phyloP scores from a whole-genome alignment of 2,888 invertebrate species.

The Toxonevra muliebris region DNA sequence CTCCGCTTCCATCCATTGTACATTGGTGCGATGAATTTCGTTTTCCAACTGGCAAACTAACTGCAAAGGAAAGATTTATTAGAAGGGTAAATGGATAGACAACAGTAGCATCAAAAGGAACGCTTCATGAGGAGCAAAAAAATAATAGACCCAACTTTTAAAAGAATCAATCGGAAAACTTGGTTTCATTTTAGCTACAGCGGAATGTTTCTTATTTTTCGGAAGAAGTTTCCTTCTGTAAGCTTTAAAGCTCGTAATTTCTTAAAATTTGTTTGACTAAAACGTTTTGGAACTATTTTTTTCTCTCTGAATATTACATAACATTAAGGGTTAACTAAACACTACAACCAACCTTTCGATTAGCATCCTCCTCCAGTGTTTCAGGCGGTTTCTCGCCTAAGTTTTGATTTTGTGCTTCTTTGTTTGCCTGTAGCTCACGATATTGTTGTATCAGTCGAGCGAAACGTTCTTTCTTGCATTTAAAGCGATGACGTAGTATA shows the following conservation, averaged over 20 bases:
- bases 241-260: background rate
- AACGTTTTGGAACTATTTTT: background rate
- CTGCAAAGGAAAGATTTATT: conserved; percentile 62
- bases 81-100: too few species aligned
- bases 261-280: background rate
- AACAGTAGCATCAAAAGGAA: too few species aligned
- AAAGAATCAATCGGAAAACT: too few species aligned
- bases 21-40: conserved; percentile 80
- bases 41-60: conserved; percentile 78
- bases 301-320: background rate
- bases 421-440: conserved; percentile 70
- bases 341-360: conserved; percentile 70
- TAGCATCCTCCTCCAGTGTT: conserved; percentile 68
- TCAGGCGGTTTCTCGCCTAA: conserved; percentile 62
- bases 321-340: background rate
- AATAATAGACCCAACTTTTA: too few species aligned
- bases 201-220: background rate
- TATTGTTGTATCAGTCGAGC: conserved; percentile 71
- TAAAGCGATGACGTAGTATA: conserved; percentile 75
- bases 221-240: too few species aligned
- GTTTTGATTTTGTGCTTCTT: conserved; percentile 64
- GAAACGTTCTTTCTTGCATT: conserved; percentile 71
- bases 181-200: background rate
- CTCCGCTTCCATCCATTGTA: conserved; percentile 84
- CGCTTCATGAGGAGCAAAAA: too few species aligned